A percentile compares a stretch with the other conserved stretches of the same genome.
Conservation (phyloP, 1,140 invertebrate genomes). For the Neodiprion virginianus region DNA sequence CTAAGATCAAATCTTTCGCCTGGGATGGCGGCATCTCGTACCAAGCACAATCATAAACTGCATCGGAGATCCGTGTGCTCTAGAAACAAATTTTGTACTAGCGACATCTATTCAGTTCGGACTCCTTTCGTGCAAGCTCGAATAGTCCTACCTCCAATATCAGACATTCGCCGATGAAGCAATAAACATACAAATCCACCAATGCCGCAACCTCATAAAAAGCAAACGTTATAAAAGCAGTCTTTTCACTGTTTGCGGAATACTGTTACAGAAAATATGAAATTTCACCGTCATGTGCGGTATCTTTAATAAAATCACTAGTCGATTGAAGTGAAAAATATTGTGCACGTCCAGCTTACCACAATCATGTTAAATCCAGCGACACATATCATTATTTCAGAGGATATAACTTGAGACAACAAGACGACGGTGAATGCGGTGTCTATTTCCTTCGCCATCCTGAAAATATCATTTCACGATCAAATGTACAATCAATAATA, state of each 20-base stretch:
- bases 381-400: background rate
- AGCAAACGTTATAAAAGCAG: background rate
- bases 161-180: background rate
- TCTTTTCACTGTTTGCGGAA: background rate
- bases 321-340: background rate
- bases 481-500: background rate
- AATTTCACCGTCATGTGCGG: too few relatives aligned
- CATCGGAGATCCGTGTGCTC: background rate
- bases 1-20: constrained; percentile 19
- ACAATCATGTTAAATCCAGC: constrained; percentile 1
- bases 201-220: background rate
- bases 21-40: constrained; percentile 13
- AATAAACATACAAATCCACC: background rate
- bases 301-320: too few relatives aligned
- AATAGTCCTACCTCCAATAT: background rate
- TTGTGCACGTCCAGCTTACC: background rate
- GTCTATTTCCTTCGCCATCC: background rate
- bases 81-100: background rate
- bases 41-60: constrained; percentile 18
- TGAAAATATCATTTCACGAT: background rate
- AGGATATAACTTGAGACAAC: background rate
- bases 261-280: background rate
- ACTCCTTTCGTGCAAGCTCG: background rate
- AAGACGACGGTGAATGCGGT: background rate
- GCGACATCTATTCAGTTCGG: background rate